Evolutionary conservation across 2,113 vertebrate species (phyloP).

Genomic region (Calonectris borealis): DNA sequence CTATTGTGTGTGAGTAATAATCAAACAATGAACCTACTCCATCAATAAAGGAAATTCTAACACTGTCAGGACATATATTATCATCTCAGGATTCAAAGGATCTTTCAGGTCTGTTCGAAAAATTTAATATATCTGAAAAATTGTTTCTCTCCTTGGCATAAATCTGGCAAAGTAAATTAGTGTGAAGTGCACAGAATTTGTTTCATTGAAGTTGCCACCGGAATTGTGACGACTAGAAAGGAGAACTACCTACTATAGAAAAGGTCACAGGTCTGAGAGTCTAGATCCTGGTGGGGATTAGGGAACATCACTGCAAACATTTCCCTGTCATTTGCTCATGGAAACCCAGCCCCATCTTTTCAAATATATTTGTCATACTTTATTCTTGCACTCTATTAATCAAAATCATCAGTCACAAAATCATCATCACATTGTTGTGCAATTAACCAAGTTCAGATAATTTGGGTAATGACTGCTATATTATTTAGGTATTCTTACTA

Average conservation of each 20-base stretch:
- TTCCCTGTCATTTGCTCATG: background rate
- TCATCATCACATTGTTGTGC: background rate
- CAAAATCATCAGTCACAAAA: constrained; percentile 25
- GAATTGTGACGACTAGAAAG: background rate
- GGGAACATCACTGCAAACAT: background rate
- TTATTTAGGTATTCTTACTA: constrained; percentile 11
- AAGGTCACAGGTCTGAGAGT: background rate
- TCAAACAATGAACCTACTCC: background rate
- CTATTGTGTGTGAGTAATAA: background rate
- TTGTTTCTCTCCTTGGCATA: background rate
- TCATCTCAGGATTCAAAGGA: background rate
- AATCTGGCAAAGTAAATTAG: background rate
- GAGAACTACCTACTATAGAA: background rate
- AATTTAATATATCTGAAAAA: background rate
- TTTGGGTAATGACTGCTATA: constrained; percentile 1
- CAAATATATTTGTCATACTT: background rate
- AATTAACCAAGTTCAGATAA: constrained; percentile 33
- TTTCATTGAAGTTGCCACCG: background rate
- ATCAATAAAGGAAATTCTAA: background rate
- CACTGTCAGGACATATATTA: background rate
- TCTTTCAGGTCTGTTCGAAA: background rate
- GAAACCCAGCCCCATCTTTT: background rate
- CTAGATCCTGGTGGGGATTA: background rate
- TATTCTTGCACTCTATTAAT: background rate
- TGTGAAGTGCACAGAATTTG: background rate